Conservation (phyloP, 2,797 vertebrate species). For the Lagocephalus sceleratus region DNA sequence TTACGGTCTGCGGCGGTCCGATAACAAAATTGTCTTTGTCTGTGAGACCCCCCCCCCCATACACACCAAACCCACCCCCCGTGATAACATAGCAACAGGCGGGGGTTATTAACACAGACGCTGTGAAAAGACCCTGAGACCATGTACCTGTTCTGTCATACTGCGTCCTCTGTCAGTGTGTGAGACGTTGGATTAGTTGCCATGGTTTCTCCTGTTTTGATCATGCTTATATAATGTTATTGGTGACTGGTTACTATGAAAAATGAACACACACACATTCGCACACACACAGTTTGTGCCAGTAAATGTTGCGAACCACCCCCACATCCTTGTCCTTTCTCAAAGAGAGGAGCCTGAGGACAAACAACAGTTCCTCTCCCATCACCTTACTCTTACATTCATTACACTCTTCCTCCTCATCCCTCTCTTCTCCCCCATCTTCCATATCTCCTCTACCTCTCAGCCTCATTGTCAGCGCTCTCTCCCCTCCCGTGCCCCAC, state of each 20-base stretch:
- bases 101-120: constrained; percentile 14
- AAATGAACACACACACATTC: constrained; percentile 38
- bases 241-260: constrained; percentile 69
- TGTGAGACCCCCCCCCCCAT: constrained; percentile 13
- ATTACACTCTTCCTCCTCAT: constrained; percentile 29
- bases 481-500: constrained; percentile 34
- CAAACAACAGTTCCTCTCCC: constrained; percentile 70
- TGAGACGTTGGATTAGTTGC: constrained; percentile 56
- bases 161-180: constrained; percentile 24
- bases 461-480: constrained; percentile 29
- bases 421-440: constrained; percentile 15
- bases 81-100: constrained; percentile 22
- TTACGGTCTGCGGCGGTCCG: constrained; percentile 28
- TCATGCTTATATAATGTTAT: constrained; percentile 71
- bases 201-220: constrained; percentile 72
- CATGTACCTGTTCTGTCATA: constrained; percentile 41
- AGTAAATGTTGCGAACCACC: constrained; percentile 72
- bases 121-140: constrained; percentile 19
- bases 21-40: constrained; percentile 42
- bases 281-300: constrained; percentile 55
- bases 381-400: constrained; percentile 49
- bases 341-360: constrained; percentile 71
- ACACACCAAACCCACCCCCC: background rate
- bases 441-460: constrained; percentile 24
- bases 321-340: constrained; percentile 72